A percentile compares a stretch with the other conserved stretches of the same genome.
These are phyloP conservation scores for Macrosoma leucophasiata DNA, from an alignment of 2,888 invertebrate species.

Conservation along the genomic window DNA sequence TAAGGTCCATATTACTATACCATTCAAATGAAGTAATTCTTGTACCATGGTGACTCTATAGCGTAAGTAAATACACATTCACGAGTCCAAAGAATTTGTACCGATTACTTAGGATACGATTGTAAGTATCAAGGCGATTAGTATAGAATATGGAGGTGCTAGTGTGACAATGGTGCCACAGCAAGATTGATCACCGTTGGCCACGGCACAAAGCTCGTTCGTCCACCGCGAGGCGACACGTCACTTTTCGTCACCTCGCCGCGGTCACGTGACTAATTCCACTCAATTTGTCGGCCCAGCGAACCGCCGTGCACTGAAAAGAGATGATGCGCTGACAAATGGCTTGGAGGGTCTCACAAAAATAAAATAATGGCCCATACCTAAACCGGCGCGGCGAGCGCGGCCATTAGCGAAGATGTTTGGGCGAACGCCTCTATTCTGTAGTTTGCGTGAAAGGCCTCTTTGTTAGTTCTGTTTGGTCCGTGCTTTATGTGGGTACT, in stretches of 20 bases:
- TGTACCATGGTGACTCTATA: too few species aligned
- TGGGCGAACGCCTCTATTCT: conserved; percentile 72
- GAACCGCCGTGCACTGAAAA: conserved; percentile 63
- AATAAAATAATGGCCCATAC: conserved; percentile 72
- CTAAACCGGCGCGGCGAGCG: conserved; percentile 63
- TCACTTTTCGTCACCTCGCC: conserved; percentile 68
- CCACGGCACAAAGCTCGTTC: conserved; percentile 45
- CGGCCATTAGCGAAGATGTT: conserved; percentile 71
- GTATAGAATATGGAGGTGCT: conserved; percentile 56
- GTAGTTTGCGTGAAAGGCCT: conserved; percentile 67
- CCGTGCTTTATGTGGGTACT: conserved; percentile 67
- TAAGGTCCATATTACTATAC: too few species aligned
- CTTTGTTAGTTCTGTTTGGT: conserved; percentile 71
- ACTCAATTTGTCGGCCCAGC: conserved; percentile 70
- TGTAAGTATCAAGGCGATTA: too few species aligned
- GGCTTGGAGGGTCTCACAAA: conserved; percentile 70
- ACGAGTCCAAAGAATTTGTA: too few species aligned
- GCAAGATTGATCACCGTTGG: conserved; percentile 62
- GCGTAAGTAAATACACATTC: too few species aligned
- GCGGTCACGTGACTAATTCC: conserved; percentile 70
- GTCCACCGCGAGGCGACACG: conserved; percentile 41
- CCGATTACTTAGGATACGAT: too few species aligned
- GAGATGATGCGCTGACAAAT: conserved; percentile 73
- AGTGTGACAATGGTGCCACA: conserved; percentile 48
- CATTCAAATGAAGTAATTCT: too few species aligned